Conservation (phyloP, 2,888 invertebrate species). For the Muschampia plurimacula region DNA sequence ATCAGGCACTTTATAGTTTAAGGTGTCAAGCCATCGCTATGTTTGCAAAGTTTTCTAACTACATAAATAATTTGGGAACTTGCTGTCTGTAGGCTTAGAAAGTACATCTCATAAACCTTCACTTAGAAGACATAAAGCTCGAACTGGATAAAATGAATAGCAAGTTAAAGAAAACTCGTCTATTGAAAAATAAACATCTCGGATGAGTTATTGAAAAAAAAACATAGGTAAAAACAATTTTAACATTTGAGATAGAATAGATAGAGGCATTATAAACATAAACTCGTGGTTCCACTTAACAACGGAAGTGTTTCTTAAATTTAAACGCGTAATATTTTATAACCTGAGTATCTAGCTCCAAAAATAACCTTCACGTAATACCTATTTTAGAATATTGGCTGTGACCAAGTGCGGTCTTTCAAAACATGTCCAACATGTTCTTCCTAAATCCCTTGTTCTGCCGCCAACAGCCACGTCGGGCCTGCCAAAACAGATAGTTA, state of each 20-base stretch:
- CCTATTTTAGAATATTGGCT: slow-evolving; percentile 41
- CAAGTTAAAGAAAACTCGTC: background rate
- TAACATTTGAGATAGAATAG: background rate
- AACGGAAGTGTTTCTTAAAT: background rate
- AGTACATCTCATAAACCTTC: no score
- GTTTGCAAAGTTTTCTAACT: no score
- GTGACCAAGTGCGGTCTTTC: slow-evolving; percentile 39
- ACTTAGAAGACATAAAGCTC: no score
- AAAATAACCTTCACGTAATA: slow-evolving; percentile 31
- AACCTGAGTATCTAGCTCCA: slow-evolving; percentile 7
- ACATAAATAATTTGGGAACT: no score
- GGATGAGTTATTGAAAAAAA: background rate
- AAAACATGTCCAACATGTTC: slow-evolving; percentile 50
- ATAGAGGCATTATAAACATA: background rate
- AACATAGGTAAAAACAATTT: background rate
- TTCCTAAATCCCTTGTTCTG: slow-evolving; percentile 63
- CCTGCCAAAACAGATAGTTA: slow-evolving; percentile 77
- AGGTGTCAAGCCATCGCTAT: no score
- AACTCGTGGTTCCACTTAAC: background rate
- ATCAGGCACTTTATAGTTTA: no score
- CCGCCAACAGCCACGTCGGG: slow-evolving; percentile 61
- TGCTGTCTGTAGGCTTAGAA: no score
- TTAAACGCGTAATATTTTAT: background rate
- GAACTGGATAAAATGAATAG: background rate
- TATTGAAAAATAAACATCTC: background rate